phyloP scores from a whole-genome alignment of 2,797 vertebrate species.

The Pseudotriccus pelzelni region DNA sequence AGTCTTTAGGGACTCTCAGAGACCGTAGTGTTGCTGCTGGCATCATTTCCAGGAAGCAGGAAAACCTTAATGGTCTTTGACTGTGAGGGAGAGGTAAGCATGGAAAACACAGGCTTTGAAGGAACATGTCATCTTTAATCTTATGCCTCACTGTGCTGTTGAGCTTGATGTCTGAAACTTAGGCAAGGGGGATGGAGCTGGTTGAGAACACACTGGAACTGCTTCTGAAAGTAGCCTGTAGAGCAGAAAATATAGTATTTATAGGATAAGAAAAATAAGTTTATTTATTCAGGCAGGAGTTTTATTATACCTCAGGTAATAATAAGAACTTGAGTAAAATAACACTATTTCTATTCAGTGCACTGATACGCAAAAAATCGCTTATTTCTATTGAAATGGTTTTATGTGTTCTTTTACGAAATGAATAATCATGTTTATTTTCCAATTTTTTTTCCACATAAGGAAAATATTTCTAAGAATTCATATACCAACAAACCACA shows the following conservation, averaged over 20 bases:
- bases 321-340: background rate
- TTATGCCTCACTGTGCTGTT: background rate
- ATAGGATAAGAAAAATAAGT: background rate
- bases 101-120: background rate
- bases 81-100: background rate
- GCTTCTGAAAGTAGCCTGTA: background rate
- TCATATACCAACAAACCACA: background rate
- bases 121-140: background rate
- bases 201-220: background rate
- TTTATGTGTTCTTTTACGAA: background rate
- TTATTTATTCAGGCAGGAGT: background rate
- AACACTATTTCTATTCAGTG: background rate
- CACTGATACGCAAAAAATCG: background rate
- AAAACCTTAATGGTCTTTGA: background rate
- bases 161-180: background rate
- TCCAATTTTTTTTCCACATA: background rate
- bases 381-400: background rate
- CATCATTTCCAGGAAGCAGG: background rate
- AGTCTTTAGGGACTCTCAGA: rapidly evolving
- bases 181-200: background rate
- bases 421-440: background rate
- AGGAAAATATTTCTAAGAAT: background rate
- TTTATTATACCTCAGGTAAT: background rate
- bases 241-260: background rate
- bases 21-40: background rate